These are phyloP conservation scores for Zaprionus lachaisei DNA, from an alignment of 1,140 invertebrate species.

Conservation along the genomic window DNA sequence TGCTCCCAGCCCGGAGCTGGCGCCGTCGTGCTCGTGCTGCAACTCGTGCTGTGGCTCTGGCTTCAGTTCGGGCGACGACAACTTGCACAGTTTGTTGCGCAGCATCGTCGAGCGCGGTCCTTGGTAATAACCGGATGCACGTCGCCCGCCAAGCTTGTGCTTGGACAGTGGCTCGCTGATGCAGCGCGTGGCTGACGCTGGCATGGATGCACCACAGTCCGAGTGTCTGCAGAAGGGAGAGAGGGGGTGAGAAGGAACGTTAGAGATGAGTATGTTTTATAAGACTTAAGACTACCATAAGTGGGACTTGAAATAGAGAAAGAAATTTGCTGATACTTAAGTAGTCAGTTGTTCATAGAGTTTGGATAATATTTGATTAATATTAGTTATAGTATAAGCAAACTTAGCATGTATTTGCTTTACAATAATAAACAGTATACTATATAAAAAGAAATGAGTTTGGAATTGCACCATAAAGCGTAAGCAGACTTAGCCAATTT, in stretches of 20 bases:
- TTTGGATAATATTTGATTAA: too few relatives aligned
- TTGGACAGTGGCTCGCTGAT: background rate
- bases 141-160: constrained; percentile 94
- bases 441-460: too few relatives aligned
- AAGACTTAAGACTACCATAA: too few relatives aligned
- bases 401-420: too few relatives aligned
- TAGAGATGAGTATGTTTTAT: background rate
- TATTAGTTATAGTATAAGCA: too few relatives aligned
- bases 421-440: too few relatives aligned
- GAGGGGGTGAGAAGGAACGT: background rate
- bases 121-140: constrained; percentile 97
- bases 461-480: too few relatives aligned
- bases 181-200: constrained; percentile 73
- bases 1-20: constrained; percentile 62
- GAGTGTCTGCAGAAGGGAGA: background rate
- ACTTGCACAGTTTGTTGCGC: constrained; percentile 96
- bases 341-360: too few relatives aligned
- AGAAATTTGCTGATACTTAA: too few relatives aligned
- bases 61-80: constrained; percentile 90
- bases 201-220: constrained; percentile 96
- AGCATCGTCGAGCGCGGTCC: constrained; percentile 98
- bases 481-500: too few relatives aligned
- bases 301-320: too few relatives aligned
- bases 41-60: constrained; percentile 56
- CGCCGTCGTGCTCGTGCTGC: constrained; percentile 86